phyloP scores from a whole-genome alignment of 2,113 vertebrate species.

The Ptilorrhoa leucosticta region DNA sequence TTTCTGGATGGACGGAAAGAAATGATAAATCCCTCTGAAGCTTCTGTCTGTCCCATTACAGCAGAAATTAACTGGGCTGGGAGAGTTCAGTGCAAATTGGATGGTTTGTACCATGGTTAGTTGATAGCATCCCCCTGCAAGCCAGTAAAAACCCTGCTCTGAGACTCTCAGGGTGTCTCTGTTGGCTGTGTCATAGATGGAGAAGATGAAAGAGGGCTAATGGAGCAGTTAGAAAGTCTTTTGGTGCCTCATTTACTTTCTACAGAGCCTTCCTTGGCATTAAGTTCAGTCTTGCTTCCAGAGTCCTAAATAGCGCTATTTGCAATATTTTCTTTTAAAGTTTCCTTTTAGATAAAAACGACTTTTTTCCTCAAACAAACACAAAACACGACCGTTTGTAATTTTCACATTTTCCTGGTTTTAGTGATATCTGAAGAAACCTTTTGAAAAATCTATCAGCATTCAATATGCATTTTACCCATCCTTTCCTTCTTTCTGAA shows the following conservation, averaged over 20 bases:
- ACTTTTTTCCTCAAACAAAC: not conserved
- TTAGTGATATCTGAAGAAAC: not conserved
- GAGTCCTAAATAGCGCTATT: not conserved
- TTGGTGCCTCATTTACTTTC: conserved; percentile 39
- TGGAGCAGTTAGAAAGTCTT: conserved; percentile 23
- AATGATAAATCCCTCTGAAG: not conserved
- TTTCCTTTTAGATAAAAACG: not conserved
- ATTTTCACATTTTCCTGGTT: not conserved
- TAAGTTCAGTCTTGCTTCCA: not conserved
- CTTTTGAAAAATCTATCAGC: not conserved
- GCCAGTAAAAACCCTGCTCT: not conserved
- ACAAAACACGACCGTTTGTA: rapidly evolving
- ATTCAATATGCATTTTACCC: not conserved
- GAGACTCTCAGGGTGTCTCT: not conserved
- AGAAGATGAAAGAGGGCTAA: conserved; percentile 37
- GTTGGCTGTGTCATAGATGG: conserved; percentile 1
- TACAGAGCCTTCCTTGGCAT: not conserved
- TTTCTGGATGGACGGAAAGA: not conserved
- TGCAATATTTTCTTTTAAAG: not conserved
- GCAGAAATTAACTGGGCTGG: not conserved
- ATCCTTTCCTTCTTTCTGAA: not conserved
- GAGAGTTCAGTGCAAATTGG: not conserved
- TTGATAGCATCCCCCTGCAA: not conserved
- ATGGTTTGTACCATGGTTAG: not conserved
- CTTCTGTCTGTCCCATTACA: not conserved